phyloP scores from a whole-genome alignment of 2,113 vertebrate genomes.

The Triplophysa rosa region DNA sequence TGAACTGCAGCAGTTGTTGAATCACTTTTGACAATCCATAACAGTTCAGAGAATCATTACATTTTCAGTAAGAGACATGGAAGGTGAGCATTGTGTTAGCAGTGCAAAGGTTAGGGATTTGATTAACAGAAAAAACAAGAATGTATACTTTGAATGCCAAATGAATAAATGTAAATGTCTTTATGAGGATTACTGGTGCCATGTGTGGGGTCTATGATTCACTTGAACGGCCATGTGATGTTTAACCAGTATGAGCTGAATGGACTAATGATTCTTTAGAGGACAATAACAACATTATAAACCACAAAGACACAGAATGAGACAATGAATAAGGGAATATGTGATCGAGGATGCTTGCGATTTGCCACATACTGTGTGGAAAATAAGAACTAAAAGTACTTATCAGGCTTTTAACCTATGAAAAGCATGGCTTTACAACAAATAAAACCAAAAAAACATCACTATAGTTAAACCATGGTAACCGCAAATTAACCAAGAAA shows the following conservation, averaged over 20 bases:
- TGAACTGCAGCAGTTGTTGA: not conserved
- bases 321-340: not conserved
- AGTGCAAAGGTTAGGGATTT: too few species aligned
- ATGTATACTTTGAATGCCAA: too few species aligned
- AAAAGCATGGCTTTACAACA: too few species aligned
- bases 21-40: not conserved
- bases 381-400: too few species aligned
- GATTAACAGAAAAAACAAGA: too few species aligned
- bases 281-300: conserved; percentile 3
- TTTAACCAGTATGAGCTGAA: not conserved
- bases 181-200: not conserved
- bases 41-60: conserved; percentile 1
- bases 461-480: too few species aligned
- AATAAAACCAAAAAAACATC: too few species aligned
- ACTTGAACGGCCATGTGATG: not conserved
- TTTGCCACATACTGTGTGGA: not conserved
- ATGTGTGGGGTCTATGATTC: conserved; percentile 15
- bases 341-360: not conserved
- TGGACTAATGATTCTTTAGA: conserved; percentile 28
- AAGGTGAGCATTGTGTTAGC: too few species aligned
- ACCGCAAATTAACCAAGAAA: too few species aligned
- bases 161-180: too few species aligned
- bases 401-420: too few species aligned
- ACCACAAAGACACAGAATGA: not conserved
- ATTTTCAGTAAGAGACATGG: too few species aligned